Base-by-base conservation (phyloP, 2,888 invertebrate genomes). In the Drosophila recens region DNA sequence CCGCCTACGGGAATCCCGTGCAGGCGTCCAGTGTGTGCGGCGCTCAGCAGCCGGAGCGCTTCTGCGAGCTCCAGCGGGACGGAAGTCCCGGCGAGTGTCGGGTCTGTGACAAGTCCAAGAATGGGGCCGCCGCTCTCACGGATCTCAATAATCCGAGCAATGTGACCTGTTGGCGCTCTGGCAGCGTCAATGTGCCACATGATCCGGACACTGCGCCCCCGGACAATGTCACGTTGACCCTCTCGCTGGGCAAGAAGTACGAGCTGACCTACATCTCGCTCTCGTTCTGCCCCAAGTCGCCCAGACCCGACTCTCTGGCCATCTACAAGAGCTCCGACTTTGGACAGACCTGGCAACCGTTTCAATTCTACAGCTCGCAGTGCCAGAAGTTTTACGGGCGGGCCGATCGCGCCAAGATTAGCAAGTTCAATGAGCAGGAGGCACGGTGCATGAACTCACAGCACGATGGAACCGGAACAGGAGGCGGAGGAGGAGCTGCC, bases 211-310 rank as follows among this genome's bases (percentile, higher is more conserved):
- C 95, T 62, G 96, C 96, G 0, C 96, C 97, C 0, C 96, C 97
- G 0, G 97, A 97, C 91, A 99, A 99, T 93, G 98, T 99, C 9
- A 98, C 98, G 11, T 93, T 99, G 30, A 97, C 97, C 20, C 94
- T 99, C 23, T 97, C 97, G 51, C 94, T 99, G 72, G 97, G 98
- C 61, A 99, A 99, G 93, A 98, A 98, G 92, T 99, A 98, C 93
- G 99, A 99, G 93, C 93, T 99, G 81, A 99, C 99, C n/a, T 99
- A 99, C 93, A 97, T 99, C 59, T 98, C 97, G 91, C 94, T 99
- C 61, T 98, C 98, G 91, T 98, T 98, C 93, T 99, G 99, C 92
- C 98, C 98, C 27, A 95, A 95, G 71, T 96, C 97, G 0, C 96
- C 97, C 0, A 96, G 98, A 69, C 99, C 99, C 3, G 99, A 99